These are phyloP conservation scores for Oophaga sylvatica DNA, from an alignment of 2,797 vertebrate genomes.

Conservation along the genomic window DNA sequence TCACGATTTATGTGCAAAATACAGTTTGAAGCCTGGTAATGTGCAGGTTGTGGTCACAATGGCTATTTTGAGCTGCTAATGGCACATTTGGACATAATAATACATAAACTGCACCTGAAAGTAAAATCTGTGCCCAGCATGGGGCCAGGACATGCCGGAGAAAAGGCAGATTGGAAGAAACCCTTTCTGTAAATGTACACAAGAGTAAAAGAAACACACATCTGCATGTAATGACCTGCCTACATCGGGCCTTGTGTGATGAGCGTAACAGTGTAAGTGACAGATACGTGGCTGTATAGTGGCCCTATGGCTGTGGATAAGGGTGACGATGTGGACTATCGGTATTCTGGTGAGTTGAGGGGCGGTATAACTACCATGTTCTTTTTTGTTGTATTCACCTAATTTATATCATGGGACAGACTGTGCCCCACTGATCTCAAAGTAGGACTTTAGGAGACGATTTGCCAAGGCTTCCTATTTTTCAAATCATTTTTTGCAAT, in stretches of 20 bases:
- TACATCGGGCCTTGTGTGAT: not conserved
- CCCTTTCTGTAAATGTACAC: not conserved
- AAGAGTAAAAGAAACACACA: not conserved
- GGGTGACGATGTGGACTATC: too few relatives aligned
- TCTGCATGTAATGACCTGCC: not conserved
- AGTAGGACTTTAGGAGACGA: too few relatives aligned
- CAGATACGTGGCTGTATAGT: too few relatives aligned
- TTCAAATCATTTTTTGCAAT: too few relatives aligned
- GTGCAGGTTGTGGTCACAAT: conserved; percentile 17
- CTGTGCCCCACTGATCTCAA: too few relatives aligned
- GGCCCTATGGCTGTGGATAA: too few relatives aligned
- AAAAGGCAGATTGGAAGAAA: conserved; percentile 1
- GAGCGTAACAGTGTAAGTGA: not conserved
- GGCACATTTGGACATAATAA: conserved; percentile 50
- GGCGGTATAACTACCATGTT: too few relatives aligned
- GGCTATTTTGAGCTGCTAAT: conserved; percentile 42
- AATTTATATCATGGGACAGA: too few relatives aligned
- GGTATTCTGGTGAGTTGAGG: too few relatives aligned
- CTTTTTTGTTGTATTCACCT: too few relatives aligned
- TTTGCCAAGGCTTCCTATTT: too few relatives aligned
- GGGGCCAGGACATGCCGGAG: conserved; percentile 14
- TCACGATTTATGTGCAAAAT: conserved; percentile 26
- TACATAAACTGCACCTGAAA: conserved; percentile 43
- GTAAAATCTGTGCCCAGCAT: conserved; percentile 35
- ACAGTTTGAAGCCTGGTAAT: conserved; percentile 24